Evolutionary conservation across 1,140 invertebrate species (phyloP), one percentile per base, ranked within the genome.

Genomic region (Aphis gossypii): DNA sequence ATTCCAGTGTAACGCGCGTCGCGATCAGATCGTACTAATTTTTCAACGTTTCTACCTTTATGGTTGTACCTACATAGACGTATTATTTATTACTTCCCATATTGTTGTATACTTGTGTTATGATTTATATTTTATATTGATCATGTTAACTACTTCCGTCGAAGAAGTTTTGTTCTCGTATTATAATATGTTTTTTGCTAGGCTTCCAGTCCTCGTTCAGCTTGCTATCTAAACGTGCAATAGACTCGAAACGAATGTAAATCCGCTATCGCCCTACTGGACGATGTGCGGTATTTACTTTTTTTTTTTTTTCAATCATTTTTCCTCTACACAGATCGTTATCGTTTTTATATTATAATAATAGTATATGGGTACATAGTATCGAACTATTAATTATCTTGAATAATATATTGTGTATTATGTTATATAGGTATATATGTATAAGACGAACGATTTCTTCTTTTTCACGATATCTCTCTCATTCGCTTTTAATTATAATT

Each of bases 301-400:
- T 41, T 46, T 46, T 46, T 82, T 21, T 38, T 82, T 82, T 82
- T 20, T 23, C 21, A 82, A 38, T n/a, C 20, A 38, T 82, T 83
- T 83, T 83, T 83, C 21, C 76, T 83, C 76, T 83, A 76, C 23
- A 25, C 30, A 89, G 88, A 89, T 89, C 21, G 20, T 89, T 89
- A 89, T 89, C 88, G 51, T 56, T 56, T 86, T 84, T 88, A n/a
- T 88, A 48, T 87, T 48, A 88, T 88, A 44, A 48, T 88, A 23
- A 35, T 54, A 89, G 38, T 89, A 41, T 30, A 89, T 41, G 3
- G 38, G 38, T 41, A 41, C 1, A 38, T 21, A 9, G 51, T 48
- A n/a, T 89, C 51, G 20, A 89, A 89, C 88, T 89, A 89, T 89
- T 89, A 89, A 89, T 89, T 89, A 89, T 89, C 48, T 87, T 48